Evolutionary conservation across 2,113 vertebrate species (phyloP), one percentile per base, ranked within the genome.

Genomic region (Zapus hudsonius): DNA sequence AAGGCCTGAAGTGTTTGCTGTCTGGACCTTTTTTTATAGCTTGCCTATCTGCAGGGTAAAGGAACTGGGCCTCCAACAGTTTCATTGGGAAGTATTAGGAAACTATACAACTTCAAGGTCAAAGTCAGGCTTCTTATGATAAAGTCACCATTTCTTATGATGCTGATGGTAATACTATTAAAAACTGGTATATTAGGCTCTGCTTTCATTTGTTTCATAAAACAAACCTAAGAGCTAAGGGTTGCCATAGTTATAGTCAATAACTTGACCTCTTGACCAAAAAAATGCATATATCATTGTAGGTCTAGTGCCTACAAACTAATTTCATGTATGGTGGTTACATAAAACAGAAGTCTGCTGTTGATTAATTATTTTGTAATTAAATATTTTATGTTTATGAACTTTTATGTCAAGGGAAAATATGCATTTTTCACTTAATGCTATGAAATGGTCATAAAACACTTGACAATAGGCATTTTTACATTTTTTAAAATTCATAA

Each of bases 81-180:
- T 42, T 76, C 9, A 27, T 16, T 44, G n/a, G 61, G 29, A 93
- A 90, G n/a, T 5, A 17, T 31, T 13, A 22, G 57, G 57, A 92
- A 38, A 0, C 22, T 52, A 70, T 92, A n/a, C 42, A 63, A n/a
- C 13, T 89, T 16, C 67, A 72, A 57, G 23, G 55, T 87, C 74
- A 91, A 74, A 84, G 33, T 17, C 36, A 59, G 1, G 7, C 25
- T 92, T 29, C 5, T 59, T 87, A 17, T 61, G 19, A 36, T 66
- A 66, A 92, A 10, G 15, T 81, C 90, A 70, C 11, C n/a, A 33
- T 84, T 92, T 94, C 38, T 90, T 76, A 81, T 87, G 75, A 61
- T 61, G 63, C 15, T 82, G 63, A 72, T 59, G 40, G 36, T 61
- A 89, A 42, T 79, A 55, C 31, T 75, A 15, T 92, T 79, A 80